phyloP scores from a whole-genome alignment of 1,140 invertebrate species.

The Bradysia coprophila region DNA sequence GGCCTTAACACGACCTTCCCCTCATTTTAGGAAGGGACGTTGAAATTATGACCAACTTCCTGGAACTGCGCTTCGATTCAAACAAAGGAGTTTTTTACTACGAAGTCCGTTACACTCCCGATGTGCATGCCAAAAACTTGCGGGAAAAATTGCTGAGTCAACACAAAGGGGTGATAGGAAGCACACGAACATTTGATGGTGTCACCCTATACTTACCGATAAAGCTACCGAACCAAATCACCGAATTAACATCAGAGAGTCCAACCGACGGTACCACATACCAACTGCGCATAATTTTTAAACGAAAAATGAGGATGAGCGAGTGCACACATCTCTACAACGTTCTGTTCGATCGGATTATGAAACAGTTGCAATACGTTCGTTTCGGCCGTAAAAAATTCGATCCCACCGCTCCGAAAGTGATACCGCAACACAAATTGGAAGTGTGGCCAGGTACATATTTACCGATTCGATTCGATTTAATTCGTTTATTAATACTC shows the following conservation, averaged over 20 bases:
- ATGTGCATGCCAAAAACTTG: conserved; percentile 47
- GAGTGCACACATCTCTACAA: conserved; percentile 76
- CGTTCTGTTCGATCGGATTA: conserved; percentile 60
- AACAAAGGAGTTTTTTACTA: conserved; percentile 62
- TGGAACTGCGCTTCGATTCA: conserved; percentile 35
- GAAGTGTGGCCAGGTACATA: conserved; percentile 66
- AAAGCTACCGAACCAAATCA: conserved; percentile 29
- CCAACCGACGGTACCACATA: conserved; percentile 34
- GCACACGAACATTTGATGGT: conserved; percentile 49
- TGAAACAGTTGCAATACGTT: conserved; percentile 53
- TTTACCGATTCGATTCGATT: background rate
- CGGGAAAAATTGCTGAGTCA: conserved; percentile 48
- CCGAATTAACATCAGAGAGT: conserved; percentile 32
- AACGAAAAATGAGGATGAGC: conserved; percentile 35
- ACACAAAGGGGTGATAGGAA: conserved; percentile 35
- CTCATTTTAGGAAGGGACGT: conserved; percentile 24
- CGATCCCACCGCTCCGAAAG: conserved; percentile 43
- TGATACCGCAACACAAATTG: conserved; percentile 60
- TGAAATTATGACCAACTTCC: conserved; percentile 48
- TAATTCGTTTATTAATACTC: background rate
- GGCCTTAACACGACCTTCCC: too few species aligned
- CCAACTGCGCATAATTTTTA: conserved; percentile 39
- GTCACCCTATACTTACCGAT: conserved; percentile 46
- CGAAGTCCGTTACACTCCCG: conserved; percentile 41
- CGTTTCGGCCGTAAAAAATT: conserved; percentile 64